Evolutionary conservation across 2,113 vertebrate species (phyloP).

Genomic region (human): GRCh38 chr1:244698001-244698500

Average conservation of each 20-base stretch:
- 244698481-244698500: neutral
- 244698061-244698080: neutral
- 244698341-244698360: neutral
- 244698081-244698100: neutral
- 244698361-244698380: neutral
- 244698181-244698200: neutral
- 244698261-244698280: neutral
- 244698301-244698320: neutral
- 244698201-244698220: neutral
- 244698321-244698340: neutral
- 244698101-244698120: neutral
- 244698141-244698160: neutral
- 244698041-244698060: rapidly evolving
- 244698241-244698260: neutral
- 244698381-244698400: neutral
- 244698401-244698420: neutral
- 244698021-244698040: neutral
- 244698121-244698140: neutral
- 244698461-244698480: neutral
- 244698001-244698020: neutral
- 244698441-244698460: neutral
- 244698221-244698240: neutral
- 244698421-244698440: neutral
- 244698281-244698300: neutral
- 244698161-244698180: neutral